Conservation (phyloP, 1,140 invertebrate genomes). For the Sinella curviseta region DNA sequence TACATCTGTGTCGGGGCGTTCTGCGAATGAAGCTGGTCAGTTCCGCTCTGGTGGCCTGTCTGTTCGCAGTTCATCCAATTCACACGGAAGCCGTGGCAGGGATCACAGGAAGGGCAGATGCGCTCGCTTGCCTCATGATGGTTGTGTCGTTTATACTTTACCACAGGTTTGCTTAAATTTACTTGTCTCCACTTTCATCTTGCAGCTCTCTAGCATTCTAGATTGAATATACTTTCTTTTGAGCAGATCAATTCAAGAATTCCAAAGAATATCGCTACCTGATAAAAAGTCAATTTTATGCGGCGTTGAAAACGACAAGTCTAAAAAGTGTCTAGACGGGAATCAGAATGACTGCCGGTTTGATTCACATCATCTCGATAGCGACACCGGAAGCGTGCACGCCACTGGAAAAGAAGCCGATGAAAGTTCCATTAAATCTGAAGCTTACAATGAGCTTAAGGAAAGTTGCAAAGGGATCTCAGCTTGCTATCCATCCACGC, state of each 20-base stretch:
- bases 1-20: conserved; percentile 65
- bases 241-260: too few relatives aligned
- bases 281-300: too few relatives aligned
- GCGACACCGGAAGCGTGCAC: too few relatives aligned
- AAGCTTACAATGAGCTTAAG: neutral
- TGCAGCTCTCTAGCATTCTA: neutral
- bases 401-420: too few relatives aligned
- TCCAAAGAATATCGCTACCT: too few relatives aligned
- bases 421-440: too few relatives aligned
- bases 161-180: conserved; percentile 67
- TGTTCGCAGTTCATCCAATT: conserved; percentile 86
- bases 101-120: conserved; percentile 80
- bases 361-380: too few relatives aligned
- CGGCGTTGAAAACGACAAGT: too few relatives aligned
- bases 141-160: conserved; percentile 76
- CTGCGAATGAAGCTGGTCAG: conserved; percentile 66
- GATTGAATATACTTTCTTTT: neutral
- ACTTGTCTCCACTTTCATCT: neutral
- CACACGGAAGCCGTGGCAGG: conserved; percentile 84
- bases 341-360: too few relatives aligned
- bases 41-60: conserved; percentile 66
- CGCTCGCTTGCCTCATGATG: conserved; percentile 79
- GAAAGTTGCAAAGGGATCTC: neutral
- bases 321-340: too few relatives aligned
- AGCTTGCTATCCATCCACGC: neutral